Evolutionary conservation across 2,113 vertebrate species (phyloP).

Genomic region (Murina feae): DNA sequence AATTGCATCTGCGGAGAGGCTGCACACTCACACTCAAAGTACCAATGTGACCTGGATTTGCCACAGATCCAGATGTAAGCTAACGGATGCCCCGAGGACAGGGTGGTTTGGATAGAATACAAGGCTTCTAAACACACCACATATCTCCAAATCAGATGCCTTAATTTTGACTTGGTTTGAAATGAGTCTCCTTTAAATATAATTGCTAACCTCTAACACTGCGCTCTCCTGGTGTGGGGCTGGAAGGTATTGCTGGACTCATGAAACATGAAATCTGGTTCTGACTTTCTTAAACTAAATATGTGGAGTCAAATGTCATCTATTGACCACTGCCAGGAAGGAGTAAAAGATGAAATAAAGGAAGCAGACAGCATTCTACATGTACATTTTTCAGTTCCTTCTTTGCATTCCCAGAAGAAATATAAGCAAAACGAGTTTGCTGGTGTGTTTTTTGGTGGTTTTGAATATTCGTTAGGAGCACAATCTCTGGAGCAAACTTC

Average conservation of each 20-base stretch:
- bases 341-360: background rate
- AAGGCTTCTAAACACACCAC: constrained; percentile 43
- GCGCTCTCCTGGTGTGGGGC: background rate
- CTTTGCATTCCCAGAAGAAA: background rate
- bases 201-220: constrained; percentile 49
- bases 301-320: background rate
- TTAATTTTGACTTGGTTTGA: constrained; percentile 57
- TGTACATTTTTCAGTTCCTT: background rate
- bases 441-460: background rate
- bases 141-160: constrained; percentile 33
- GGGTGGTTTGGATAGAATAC: constrained; percentile 26
- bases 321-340: background rate
- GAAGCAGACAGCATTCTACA: background rate
- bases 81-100: constrained; percentile 43
- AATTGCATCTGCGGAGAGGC: background rate
- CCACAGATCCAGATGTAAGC: background rate
- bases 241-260: background rate
- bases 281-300: constrained; percentile 5
- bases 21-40: background rate
- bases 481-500: background rate
- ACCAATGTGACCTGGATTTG: background rate
- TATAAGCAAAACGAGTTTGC: background rate
- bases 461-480: background rate
- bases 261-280: background rate
- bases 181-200: constrained; percentile 47